A percentile compares a stretch with the other conserved stretches of the same genome.
phyloP scores from a whole-genome alignment of 2,113 vertebrate genomes.

The Amblyornis subalaris region DNA sequence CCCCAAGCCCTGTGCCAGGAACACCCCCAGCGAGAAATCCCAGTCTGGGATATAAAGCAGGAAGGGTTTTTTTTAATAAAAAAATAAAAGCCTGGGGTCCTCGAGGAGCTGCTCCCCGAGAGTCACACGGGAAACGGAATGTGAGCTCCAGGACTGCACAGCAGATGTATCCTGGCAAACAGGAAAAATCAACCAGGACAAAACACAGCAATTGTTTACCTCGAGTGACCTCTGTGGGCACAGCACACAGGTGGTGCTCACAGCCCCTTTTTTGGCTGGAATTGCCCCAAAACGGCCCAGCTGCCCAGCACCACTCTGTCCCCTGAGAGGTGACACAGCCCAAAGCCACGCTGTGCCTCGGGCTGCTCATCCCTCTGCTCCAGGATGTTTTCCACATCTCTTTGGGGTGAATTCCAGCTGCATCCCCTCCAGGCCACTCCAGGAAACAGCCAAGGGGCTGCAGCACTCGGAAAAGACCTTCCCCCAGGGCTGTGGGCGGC shows the following conservation, averaged over 20 bases:
- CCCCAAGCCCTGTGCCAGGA: not conserved
- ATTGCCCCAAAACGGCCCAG: not conserved
- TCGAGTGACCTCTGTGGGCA: not conserved
- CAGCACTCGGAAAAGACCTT: not conserved
- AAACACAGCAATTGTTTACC: not conserved
- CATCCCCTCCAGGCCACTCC: not conserved
- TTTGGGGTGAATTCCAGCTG: not conserved
- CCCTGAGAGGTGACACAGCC: not conserved
- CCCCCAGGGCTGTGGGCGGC: not conserved
- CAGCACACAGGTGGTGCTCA: not conserved
- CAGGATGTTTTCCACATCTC: not conserved
- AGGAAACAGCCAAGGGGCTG: not conserved
- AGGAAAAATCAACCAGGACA: not conserved
- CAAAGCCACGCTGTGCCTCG: rapidly evolving
- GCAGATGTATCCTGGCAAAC: slow-evolving; percentile 53
- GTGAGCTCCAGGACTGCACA: not conserved
- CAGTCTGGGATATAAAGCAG: not conserved
- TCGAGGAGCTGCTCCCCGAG: not conserved
- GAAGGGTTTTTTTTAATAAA: not conserved
- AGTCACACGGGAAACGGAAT: not conserved
- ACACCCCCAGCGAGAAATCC: not conserved
- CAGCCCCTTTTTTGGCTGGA: not conserved
- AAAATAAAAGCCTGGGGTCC: not conserved
- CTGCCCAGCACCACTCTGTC: not conserved
- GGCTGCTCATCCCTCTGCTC: not conserved